Base-by-base conservation (phyloP, 2,113 vertebrate genomes). In the Athene cunicularia region DNA sequence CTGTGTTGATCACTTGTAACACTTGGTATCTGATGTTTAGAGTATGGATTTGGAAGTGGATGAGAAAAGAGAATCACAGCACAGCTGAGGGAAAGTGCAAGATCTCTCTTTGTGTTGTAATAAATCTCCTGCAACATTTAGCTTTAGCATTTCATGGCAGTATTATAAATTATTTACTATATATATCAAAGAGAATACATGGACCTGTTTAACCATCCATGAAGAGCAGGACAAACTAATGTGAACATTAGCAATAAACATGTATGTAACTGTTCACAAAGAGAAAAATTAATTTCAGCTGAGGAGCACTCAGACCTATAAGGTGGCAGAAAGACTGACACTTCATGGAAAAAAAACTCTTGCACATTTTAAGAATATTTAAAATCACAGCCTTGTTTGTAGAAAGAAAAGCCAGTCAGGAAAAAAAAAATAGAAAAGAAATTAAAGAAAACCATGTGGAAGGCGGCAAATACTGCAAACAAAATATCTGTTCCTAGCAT, bases 401-500 rank as follows among this genome's bases (percentile, higher is more conserved):
- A 75, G 50, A 93, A 96, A 95, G 60, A 82, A 93, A 88, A 93
- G 27, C 24, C 30, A 39, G 9, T 72, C 85, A 63, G 64, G 37
- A 33, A 45, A 75, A 95, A 82, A 66, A 90, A 68, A 28, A 39
- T 32, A 83, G 30, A 62, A 63, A 96, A 37, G 43, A 83, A 88
- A 86, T 90, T 76, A 70, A 91, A 91, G 80, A 86, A 83, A 84
- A 68, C 52, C n/a, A 81, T 1, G 53, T 43, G 63, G 64, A 96
- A 92, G 59, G 76, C 19, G 24, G 86, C 41, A 73, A 93, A 86
- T 88, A 92, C 19, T 68, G 43, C 62, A 79, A 96, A 95, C 33
- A 84, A 84, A 97, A 9, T 59, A 94, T 86, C 91, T 95, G 75
- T 88, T 97, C 83, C 83, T 87, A 91, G 91, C 50, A 95, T 93